phyloP scores from a whole-genome alignment of 2,113 vertebrate species.

The Amazona guildingii region DNA sequence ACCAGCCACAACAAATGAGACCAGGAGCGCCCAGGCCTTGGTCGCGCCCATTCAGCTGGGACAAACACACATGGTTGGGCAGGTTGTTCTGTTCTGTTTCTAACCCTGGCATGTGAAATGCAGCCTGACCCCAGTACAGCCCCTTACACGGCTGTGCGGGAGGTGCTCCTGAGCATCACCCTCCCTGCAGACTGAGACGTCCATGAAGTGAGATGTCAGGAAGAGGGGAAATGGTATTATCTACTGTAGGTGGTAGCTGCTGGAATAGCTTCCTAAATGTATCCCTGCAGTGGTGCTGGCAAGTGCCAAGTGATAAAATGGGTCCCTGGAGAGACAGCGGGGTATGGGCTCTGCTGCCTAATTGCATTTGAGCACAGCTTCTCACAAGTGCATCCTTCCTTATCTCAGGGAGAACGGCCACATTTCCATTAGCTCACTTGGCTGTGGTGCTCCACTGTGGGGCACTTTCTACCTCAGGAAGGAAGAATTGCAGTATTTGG shows the following conservation, averaged over 20 bases:
- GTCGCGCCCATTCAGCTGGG: accelerated
- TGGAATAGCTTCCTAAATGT: neutral
- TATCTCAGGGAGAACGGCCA: neutral
- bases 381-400: neutral
- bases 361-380: neutral
- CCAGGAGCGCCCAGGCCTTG: neutral
- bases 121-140: accelerated
- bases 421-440: neutral
- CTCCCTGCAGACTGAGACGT: neutral
- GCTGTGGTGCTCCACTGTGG: neutral
- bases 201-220: neutral
- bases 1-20: neutral
- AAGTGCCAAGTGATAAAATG: neutral
- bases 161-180: neutral
- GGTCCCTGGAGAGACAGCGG: neutral
- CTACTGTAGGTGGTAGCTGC: neutral
- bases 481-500: neutral
- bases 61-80: accelerated
- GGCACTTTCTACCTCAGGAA: neutral
- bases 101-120: neutral
- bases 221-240: neutral
- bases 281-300: neutral
- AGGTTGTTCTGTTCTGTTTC: neutral
- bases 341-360: neutral
- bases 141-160: accelerated